Conservation (phyloP, 2,113 vertebrate genomes). For the Callipepla squamata region DNA sequence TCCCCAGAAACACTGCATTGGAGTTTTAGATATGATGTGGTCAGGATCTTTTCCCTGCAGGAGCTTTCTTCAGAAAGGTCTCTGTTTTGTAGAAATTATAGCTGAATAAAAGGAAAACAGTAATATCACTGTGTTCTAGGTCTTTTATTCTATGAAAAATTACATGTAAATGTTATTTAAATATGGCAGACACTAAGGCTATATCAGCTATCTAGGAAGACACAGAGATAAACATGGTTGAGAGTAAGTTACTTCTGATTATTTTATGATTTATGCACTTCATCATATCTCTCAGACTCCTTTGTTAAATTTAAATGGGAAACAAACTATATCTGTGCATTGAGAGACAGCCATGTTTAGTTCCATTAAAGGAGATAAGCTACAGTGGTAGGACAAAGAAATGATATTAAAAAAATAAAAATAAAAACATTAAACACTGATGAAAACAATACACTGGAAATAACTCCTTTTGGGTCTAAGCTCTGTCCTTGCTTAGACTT, state of each 20-base stretch:
- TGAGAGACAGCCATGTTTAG: background rate
- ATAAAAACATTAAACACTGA: background rate
- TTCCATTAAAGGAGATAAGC: background rate
- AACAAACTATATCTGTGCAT: background rate
- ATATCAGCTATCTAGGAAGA: background rate
- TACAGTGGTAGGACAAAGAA: background rate
- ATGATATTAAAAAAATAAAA: background rate
- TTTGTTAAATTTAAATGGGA: background rate
- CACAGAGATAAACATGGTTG: rapidly evolving
- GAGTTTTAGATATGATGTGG: background rate
- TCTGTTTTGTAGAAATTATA: background rate
- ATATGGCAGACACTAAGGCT: background rate
- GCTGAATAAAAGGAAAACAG: background rate
- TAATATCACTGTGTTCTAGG: background rate
- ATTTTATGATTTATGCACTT: background rate
- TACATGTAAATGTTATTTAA: background rate
- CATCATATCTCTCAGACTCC: background rate
- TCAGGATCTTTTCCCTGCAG: background rate
- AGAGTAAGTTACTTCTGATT: background rate
- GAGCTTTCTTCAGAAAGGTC: background rate
- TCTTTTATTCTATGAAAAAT: background rate
- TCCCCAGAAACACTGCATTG: background rate
- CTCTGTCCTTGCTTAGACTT: background rate
- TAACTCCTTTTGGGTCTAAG: background rate
- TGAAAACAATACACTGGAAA: background rate